Evolutionary conservation across 1,140 invertebrate genomes (phyloP).

Genomic region (Apis dorsata): DNA sequence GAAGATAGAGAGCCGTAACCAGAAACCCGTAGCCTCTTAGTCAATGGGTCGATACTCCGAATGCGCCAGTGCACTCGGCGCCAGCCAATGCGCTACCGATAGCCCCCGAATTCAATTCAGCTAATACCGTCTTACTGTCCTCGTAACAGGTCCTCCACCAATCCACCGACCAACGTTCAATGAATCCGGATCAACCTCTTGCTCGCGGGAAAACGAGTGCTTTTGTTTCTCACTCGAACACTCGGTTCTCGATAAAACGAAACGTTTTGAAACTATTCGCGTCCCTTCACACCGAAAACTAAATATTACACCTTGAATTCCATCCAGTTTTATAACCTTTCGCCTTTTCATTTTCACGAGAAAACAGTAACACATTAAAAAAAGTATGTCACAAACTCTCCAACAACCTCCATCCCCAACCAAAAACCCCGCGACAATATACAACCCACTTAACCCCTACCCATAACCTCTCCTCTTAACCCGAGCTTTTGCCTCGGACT

Average conservation of each 20-base stretch:
- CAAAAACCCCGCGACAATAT: not conserved
- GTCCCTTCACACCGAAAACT: too few relatives aligned
- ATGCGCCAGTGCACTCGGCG: slow-evolving; percentile 5
- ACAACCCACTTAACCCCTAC: too few relatives aligned
- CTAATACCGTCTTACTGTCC: slow-evolving; percentile 43
- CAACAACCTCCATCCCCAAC: not conserved
- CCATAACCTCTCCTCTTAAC: not conserved
- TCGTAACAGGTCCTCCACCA: not conserved
- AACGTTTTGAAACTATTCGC: too few relatives aligned
- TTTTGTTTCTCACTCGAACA: not conserved
- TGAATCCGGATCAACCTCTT: slow-evolving; percentile 7
- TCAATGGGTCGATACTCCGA: slow-evolving; percentile 44
- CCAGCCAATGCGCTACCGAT: slow-evolving; percentile 3
- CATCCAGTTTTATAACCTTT: too few relatives aligned
- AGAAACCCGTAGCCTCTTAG: slow-evolving; percentile 41
- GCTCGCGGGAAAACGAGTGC: not conserved
- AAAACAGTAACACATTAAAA: too few relatives aligned
- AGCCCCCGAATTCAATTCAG: slow-evolving; percentile 39
- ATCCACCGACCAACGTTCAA: slow-evolving; percentile 5
- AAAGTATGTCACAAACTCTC: too few relatives aligned
- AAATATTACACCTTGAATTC: too few relatives aligned
- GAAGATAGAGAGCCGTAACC: slow-evolving; percentile 40
- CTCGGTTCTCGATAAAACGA: not conserved
- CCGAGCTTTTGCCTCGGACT: slow-evolving; percentile 50
- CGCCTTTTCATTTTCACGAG: not conserved